phyloP scores from a whole-genome alignment of 2,888 invertebrate species.

The Cetonia aurata region DNA sequence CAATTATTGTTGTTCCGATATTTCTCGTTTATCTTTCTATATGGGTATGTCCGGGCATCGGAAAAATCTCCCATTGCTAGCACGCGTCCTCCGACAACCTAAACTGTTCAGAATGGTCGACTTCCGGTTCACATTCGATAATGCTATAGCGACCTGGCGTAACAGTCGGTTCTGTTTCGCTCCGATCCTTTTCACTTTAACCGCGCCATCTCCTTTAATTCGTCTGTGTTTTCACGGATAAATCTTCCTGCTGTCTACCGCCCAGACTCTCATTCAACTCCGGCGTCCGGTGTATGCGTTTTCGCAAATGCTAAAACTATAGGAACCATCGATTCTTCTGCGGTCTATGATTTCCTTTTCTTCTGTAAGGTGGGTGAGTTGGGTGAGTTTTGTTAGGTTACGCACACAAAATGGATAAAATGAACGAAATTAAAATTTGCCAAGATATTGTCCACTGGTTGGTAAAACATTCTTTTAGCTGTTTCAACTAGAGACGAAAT shows the following conservation, averaged over 20 bases:
- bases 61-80: too few species aligned
- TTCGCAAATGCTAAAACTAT: slow-evolving; percentile 11
- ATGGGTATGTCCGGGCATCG: too few species aligned
- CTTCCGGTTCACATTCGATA: slow-evolving; percentile 53
- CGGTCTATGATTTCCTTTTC: not conserved
- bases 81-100: slow-evolving; percentile 54
- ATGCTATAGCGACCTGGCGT: slow-evolving; percentile 22
- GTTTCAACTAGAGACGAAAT: too few species aligned
- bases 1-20: too few species aligned
- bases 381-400: too few species aligned
- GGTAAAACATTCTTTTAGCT: too few species aligned
- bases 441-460: too few species aligned
- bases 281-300: not conserved
- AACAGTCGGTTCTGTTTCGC: slow-evolving; percentile 41
- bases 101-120: slow-evolving; percentile 54
- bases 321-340: slow-evolving; percentile 2
- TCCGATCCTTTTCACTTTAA: slow-evolving; percentile 47
- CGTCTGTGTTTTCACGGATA: slow-evolving; percentile 37
- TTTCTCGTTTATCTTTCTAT: too few species aligned
- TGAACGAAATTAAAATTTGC: too few species aligned
- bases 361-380: too few species aligned
- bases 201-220: slow-evolving; percentile 46
- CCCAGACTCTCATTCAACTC: not conserved
- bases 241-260: slow-evolving; percentile 17
- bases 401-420: too few species aligned